Evolutionary conservation across 2,797 vertebrate genomes (phyloP).

Genomic region (Florisuga fusca): DNA sequence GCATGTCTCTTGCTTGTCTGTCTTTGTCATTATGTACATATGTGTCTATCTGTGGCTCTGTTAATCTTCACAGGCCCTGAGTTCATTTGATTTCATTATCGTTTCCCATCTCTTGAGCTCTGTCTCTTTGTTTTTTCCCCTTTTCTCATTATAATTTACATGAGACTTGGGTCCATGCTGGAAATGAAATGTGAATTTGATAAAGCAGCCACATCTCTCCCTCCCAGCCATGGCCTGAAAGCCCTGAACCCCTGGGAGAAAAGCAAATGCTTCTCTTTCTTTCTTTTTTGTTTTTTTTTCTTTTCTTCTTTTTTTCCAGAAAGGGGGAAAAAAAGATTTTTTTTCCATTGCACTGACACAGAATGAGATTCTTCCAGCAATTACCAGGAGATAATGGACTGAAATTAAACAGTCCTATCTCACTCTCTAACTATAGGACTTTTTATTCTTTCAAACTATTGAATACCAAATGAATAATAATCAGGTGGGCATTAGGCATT

Average conservation of each 20-base stretch:
- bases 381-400: slow-evolving; percentile 75
- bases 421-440: slow-evolving; percentile 56
- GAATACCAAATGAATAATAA: slow-evolving; percentile 66
- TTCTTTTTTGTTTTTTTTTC: too few relatives aligned
- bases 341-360: slow-evolving; percentile 27
- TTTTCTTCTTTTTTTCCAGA: neutral
- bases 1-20: neutral
- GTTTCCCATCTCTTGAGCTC: slow-evolving; percentile 36
- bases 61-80: slow-evolving; percentile 27
- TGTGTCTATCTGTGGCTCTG: slow-evolving; percentile 30
- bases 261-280: neutral
- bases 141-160: slow-evolving; percentile 72
- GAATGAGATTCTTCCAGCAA: slow-evolving; percentile 76
- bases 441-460: slow-evolving; percentile 54
- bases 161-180: slow-evolving; percentile 32
- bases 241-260: slow-evolving; percentile 58
- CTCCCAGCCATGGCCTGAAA: slow-evolving; percentile 57
- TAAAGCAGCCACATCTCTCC: slow-evolving; percentile 32
- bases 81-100: slow-evolving; percentile 63
- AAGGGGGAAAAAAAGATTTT: slow-evolving; percentile 1
- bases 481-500: slow-evolving; percentile 64
- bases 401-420: slow-evolving; percentile 77
- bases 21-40: slow-evolving; percentile 25
- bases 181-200: slow-evolving; percentile 68
- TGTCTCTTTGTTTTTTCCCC: slow-evolving; percentile 52